phyloP scores from a whole-genome alignment of 1,140 invertebrate species.

The Wasmannia auropunctata region DNA sequence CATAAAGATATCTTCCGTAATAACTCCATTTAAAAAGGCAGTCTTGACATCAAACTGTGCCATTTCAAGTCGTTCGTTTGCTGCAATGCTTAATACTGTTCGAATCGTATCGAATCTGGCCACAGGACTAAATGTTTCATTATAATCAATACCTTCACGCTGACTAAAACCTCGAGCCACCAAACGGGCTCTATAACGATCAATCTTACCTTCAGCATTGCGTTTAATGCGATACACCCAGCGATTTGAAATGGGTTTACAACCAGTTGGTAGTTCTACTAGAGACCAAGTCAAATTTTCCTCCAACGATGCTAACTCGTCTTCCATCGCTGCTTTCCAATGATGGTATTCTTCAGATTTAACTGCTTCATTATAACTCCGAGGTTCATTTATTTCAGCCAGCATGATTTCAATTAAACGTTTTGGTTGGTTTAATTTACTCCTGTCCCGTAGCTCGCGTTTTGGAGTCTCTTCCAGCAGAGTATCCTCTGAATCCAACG shows the following conservation, averaged over 20 bases:
- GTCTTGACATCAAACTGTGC: neutral
- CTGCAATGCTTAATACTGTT: neutral
- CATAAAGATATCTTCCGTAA: neutral
- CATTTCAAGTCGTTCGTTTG: neutral
- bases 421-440: too few species aligned
- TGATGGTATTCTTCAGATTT: neutral
- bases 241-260: neutral
- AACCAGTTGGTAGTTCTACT: neutral
- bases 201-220: neutral
- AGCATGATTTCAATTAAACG: too few species aligned
- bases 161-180: neutral
- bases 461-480: too few species aligned
- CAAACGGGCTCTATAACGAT: neutral
- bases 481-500: too few species aligned
- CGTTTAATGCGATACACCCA: neutral
- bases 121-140: neutral
- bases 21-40: neutral
- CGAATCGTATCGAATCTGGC: neutral
- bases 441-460: too few species aligned
- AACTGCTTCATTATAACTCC: too few species aligned
- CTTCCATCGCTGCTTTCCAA: neutral
- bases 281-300: neutral
- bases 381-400: too few species aligned
- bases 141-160: neutral
- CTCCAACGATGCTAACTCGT: neutral